Evolutionary conservation across 2,797 vertebrate species (phyloP).

Genomic region (Mormyrus proboscirostris): DNA sequence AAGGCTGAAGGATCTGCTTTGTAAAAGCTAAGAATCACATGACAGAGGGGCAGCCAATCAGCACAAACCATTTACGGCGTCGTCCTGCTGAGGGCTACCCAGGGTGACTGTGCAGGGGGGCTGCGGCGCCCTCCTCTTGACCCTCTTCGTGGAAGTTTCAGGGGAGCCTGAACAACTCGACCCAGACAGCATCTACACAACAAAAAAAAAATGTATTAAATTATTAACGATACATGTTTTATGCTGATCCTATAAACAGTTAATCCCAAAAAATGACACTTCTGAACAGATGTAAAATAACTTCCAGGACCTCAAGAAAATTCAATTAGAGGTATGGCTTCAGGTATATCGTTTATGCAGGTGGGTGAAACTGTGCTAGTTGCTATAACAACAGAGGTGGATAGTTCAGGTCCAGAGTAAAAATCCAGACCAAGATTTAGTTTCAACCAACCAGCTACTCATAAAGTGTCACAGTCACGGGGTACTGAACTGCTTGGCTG

Average conservation of each 20-base stretch:
- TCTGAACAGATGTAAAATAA: neutral
- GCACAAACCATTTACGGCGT: conserved; percentile 44
- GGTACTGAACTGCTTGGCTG: neutral
- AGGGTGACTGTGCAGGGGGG: conserved; percentile 49
- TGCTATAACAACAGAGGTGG: neutral
- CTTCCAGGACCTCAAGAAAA: neutral
- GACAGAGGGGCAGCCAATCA: neutral
- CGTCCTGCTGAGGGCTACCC: conserved; percentile 34
- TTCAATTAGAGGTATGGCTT: neutral
- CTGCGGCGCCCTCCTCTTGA: conserved; percentile 79
- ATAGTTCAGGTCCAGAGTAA: neutral
- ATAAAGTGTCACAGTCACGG: neutral
- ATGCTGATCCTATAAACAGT: neutral
- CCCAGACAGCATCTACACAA: conserved; percentile 24
- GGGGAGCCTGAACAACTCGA: conserved; percentile 41
- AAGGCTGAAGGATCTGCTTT: neutral
- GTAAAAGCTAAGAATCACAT: neutral
- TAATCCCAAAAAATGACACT: neutral
- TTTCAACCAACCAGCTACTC: neutral
- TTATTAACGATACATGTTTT: neutral
- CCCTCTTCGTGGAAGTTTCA: conserved; percentile 69
- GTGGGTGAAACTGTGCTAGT: neutral
- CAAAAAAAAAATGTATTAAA: neutral
- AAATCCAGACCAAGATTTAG: neutral
- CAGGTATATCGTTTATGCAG: neutral